Conservation (phyloP, 2,797 vertebrate genomes). For the Labroides dimidiatus region DNA sequence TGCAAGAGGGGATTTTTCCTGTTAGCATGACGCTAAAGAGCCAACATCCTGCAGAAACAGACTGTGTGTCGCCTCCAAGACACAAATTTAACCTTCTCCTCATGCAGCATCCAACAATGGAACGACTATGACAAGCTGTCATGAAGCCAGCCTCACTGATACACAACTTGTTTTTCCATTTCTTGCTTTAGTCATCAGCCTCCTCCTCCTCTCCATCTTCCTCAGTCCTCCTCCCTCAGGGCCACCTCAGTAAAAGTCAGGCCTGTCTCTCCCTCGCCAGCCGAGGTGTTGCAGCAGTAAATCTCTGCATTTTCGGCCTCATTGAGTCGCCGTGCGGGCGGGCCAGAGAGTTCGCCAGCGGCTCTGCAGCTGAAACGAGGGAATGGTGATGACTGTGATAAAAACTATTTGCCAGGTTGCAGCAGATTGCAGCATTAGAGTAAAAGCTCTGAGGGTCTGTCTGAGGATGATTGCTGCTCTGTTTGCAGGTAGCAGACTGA, state of each 20-base stretch:
- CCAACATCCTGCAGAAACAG: constrained; percentile 34
- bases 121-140: constrained; percentile 29
- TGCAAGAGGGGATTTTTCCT: constrained; percentile 10
- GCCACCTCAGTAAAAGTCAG: constrained; percentile 18
- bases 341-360: constrained; percentile 6
- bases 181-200: constrained; percentile 36
- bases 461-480: constrained; percentile 3
- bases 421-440: constrained; percentile 26
- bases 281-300: constrained; percentile 61
- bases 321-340: constrained; percentile 18
- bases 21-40: neutral
- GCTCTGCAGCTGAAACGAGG: constrained; percentile 33
- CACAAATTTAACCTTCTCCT: constrained; percentile 35
- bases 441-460: neutral
- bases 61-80: constrained; percentile 21
- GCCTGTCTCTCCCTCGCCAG: constrained; percentile 34
- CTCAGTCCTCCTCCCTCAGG: constrained; percentile 35
- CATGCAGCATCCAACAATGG: constrained; percentile 31
- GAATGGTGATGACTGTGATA: constrained; percentile 20
- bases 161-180: constrained; percentile 38
- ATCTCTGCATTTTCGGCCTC: constrained; percentile 66
- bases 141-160: constrained; percentile 26
- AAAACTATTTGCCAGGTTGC: constrained; percentile 36
- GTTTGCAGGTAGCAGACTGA: neutral
- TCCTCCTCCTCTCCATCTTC: constrained; percentile 29